Percentiles rank a stretch among this genome's conserved stretches.
phyloP scores from a whole-genome alignment of 2,888 invertebrate genomes.

The Ophion costatus region DNA sequence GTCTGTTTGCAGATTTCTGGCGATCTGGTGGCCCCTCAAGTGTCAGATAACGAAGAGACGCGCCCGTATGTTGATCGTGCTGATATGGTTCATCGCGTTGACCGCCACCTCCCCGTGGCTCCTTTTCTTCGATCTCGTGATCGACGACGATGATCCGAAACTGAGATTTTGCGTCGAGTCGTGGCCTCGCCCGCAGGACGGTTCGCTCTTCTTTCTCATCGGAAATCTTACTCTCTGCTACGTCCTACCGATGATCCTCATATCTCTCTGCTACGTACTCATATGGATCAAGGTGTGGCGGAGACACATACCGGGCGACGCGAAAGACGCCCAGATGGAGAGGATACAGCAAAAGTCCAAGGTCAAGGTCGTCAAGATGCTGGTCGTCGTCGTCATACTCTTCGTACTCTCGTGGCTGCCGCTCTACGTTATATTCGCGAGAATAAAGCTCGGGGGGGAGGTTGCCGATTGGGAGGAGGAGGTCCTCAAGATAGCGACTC shows the following conservation, averaged over 20 bases:
- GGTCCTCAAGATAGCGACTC: conserved; percentile 91
- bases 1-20: conserved; percentile 92
- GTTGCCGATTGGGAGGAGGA: conserved; percentile 91
- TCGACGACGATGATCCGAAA: conserved; percentile 90
- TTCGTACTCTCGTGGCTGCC: conserved; percentile 97
- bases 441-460: conserved; percentile 90
- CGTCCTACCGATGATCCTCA: conserved; percentile 94
- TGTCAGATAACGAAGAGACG: conserved; percentile 95
- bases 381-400: conserved; percentile 95
- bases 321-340: conserved; percentile 95
- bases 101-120: conserved; percentile 96
- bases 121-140: conserved; percentile 92
- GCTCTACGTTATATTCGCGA: conserved; percentile 94
- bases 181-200: conserved; percentile 94
- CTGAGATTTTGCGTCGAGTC: conserved; percentile 91
- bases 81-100: conserved; percentile 95
- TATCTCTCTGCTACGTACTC: conserved; percentile 95
- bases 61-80: conserved; percentile 93
- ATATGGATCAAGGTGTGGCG: conserved; percentile 97
- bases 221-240: conserved; percentile 96
- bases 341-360: conserved; percentile 97
- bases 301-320: conserved; percentile 94
- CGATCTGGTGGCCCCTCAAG: conserved; percentile 97
- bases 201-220: conserved; percentile 93
- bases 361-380: conserved; percentile 97